Percentiles rank a stretch among this genome's conserved stretches.
Conservation (phyloP, 2,113 vertebrate genomes). For the Cavia aperea region DNA sequence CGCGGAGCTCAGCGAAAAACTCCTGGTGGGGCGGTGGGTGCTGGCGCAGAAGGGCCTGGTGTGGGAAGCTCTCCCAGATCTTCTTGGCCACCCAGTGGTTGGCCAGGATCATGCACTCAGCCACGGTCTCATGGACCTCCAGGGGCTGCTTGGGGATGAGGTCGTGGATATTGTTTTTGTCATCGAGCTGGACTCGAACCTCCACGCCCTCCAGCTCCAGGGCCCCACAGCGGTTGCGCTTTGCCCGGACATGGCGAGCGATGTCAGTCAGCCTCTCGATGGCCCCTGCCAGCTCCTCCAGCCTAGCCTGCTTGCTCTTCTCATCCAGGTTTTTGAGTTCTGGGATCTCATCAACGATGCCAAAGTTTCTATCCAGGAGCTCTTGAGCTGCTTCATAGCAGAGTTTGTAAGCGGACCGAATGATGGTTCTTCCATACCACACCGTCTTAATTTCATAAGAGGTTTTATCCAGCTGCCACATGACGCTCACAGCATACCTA, state of each 20-base stretch:
- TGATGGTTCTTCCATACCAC: slow-evolving; percentile 83
- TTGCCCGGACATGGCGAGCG: slow-evolving; percentile 80
- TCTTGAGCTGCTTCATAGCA: slow-evolving; percentile 91
- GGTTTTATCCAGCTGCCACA: slow-evolving; percentile 87
- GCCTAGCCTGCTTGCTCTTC: slow-evolving; percentile 65
- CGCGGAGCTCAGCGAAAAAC: slow-evolving; percentile 85
- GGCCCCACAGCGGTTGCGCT: slow-evolving; percentile 84
- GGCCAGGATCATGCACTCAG: slow-evolving; percentile 97
- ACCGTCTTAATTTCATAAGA: slow-evolving; percentile 78
- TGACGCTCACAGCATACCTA: slow-evolving; percentile 92
- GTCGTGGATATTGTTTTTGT: slow-evolving; percentile 85
- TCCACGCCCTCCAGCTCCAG: slow-evolving; percentile 94
- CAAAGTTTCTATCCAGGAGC: slow-evolving; percentile 80
- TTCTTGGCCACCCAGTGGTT: slow-evolving; percentile 98
- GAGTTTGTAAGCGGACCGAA: slow-evolving; percentile 92
- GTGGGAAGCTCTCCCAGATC: slow-evolving; percentile 87
- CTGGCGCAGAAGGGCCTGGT: slow-evolving; percentile 86
- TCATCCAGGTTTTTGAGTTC: slow-evolving; percentile 78
- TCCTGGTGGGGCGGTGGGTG: slow-evolving; percentile 91
- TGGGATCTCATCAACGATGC: slow-evolving; percentile 70
- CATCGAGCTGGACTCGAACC: slow-evolving; percentile 87
- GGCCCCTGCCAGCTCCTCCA: slow-evolving; percentile 80
- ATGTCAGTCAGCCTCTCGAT: slow-evolving; percentile 82
- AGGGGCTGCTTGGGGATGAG: slow-evolving; percentile 90
- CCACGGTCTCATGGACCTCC: slow-evolving; percentile 93